Base-by-base conservation (phyloP, 2,797 vertebrate genomes). In the Schizopygopsis pylzovi region DNA sequence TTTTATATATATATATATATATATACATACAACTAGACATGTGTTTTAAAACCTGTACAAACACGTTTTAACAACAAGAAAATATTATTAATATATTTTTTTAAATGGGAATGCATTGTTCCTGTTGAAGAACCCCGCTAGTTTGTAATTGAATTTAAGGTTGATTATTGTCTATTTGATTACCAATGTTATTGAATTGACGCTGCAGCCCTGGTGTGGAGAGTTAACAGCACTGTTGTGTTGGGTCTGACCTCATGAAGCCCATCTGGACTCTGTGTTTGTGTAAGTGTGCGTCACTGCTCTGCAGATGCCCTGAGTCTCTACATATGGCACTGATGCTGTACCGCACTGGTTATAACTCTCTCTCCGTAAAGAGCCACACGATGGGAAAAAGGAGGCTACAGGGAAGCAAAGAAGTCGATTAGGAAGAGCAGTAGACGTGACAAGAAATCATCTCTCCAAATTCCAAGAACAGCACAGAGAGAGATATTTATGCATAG, bases 291-390 rank as follows among this genome's bases (percentile, higher is more conserved):
- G n/a, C 52, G 25, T 82, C 68, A 82, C 15, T 56, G 67, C 56
- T 11, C 71, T 22, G 81, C 56, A 82, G 52, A 56, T 83, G 59
- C 59, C 72, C 71, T 4, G 41, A 65, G 20, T 41, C 43, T 83
- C 43, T 65, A 83, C 72, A 83, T 76, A 49, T 83, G 82, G 59
- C 43, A 65, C 43, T 67, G 82, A 76, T n/a, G 71, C 56, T 83
- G 56, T 25, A 33, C 43, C 28, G 71, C 71, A n/a, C 20, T 47
- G 71, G 25, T 15, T 61, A 83, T 83, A 75, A 75, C 43, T 75
- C 41, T 73, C 68, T 28, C 15, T 45, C 18, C 18, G 1, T 45
- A 63, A 83, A 83, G 70, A 83, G 81, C 41, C 41, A 75, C 81
- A 39, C 22, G 41, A 73, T 61, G 70, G 81, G 39, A 28, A 12